A percentile compares a stretch with the other conserved stretches of the same genome.
phyloP scores from a whole-genome alignment of 2,797 vertebrate species.

The Pangasius larnaudii region DNA sequence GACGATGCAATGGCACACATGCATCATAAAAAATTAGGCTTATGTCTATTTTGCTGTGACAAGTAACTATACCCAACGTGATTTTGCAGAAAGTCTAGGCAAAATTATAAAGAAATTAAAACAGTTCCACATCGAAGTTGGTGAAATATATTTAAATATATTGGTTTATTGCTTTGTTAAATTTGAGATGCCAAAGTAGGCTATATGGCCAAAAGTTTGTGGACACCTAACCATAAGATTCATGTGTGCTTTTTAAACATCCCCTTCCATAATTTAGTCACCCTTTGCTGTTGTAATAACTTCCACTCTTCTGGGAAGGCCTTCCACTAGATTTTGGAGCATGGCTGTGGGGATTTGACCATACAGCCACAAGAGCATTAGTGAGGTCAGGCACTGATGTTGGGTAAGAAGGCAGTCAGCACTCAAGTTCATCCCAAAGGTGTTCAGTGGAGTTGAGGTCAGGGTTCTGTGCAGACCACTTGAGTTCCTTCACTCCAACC shows the following conservation, averaged over 20 bases:
- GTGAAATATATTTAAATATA: too few species aligned
- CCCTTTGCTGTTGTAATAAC: background rate
- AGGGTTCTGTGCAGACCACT: too few species aligned
- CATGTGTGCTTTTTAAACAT: too few species aligned
- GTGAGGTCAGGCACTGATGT: background rate
- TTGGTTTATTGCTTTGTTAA: too few species aligned
- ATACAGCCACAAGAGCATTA: background rate
- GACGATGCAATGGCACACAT: background rate
- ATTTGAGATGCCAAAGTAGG: too few species aligned
- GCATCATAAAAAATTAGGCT: background rate
- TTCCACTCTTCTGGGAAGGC: background rate
- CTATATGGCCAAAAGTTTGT: too few species aligned
- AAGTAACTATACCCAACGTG: background rate
- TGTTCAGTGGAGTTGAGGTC: background rate
- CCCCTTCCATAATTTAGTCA: too few species aligned
- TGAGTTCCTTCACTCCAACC: background rate
- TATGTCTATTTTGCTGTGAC: background rate
- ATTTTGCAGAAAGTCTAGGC: too few species aligned
- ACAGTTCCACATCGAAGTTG: too few species aligned
- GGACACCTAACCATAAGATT: too few species aligned
- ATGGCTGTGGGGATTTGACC: background rate
- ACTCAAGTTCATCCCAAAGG: background rate
- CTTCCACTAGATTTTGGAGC: background rate
- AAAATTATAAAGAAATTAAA: too few species aligned
- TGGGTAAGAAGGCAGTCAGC: background rate